phyloP scores from a whole-genome alignment of 2,888 invertebrate genomes.

The Sipha maydis region DNA sequence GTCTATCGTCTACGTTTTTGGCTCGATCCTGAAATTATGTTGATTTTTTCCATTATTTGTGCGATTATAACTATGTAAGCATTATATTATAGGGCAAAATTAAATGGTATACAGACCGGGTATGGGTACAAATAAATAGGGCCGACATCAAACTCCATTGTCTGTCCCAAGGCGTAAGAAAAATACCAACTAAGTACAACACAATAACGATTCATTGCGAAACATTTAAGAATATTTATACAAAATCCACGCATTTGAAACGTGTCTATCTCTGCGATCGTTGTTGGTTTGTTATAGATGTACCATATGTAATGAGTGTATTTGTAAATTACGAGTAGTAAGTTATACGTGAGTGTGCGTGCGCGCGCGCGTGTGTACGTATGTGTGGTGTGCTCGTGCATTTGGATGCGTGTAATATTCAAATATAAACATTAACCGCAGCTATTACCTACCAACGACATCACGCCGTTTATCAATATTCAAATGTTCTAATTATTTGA shows the following conservation, averaged over 20 bases:
- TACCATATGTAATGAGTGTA: not conserved
- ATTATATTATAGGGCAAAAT: not conserved
- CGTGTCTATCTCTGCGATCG: constrained; percentile 14
- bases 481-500: constrained; percentile 34
- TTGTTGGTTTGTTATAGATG: not conserved
- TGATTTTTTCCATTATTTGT: not conserved
- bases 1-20: constrained; percentile 78
- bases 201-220: constrained; percentile 13
- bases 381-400: constrained; percentile 39
- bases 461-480: constrained; percentile 4
- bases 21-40: constrained; percentile 80
- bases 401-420: constrained; percentile 43
- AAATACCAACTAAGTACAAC: constrained; percentile 20
- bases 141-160: constrained; percentile 41
- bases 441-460: not conserved
- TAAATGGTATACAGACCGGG: constrained; percentile 25
- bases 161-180: constrained; percentile 16
- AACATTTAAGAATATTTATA: not conserved
- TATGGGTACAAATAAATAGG: constrained; percentile 43
- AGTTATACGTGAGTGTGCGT: not conserved
- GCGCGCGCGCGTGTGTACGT: not conserved
- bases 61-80: not conserved
- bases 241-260: not conserved
- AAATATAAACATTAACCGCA: constrained; percentile 28
- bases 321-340: not conserved